Percentiles rank a stretch among this genome's conserved stretches.
Conservation (phyloP, 2,113 vertebrate species). For the Myotis lucifugus region DNA sequence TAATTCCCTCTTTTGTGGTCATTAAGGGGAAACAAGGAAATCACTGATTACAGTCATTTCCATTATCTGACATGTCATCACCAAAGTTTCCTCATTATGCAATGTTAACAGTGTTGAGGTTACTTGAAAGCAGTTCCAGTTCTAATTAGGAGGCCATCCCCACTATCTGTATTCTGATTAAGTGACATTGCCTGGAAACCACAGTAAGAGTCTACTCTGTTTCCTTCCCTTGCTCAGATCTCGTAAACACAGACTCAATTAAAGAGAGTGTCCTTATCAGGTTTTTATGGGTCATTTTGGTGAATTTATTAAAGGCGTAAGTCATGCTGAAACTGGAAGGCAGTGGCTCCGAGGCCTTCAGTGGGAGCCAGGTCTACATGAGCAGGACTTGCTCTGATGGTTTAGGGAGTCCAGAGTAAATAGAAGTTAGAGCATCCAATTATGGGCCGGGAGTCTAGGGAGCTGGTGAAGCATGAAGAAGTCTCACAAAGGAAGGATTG, state of each 20-base stretch:
- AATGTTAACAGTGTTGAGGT: conserved; percentile 62
- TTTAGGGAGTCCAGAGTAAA: neutral
- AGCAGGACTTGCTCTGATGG: neutral
- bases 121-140: conserved; percentile 69
- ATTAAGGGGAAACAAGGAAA: conserved; percentile 67
- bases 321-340: conserved; percentile 53
- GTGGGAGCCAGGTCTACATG: neutral
- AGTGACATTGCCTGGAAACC: conserved; percentile 75
- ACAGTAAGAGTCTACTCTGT: conserved; percentile 70
- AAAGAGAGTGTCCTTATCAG: conserved; percentile 72
- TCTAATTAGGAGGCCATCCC: conserved; percentile 73
- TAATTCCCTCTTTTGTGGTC: conserved; percentile 60
- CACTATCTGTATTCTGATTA: conserved; percentile 74
- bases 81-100: conserved; percentile 68
- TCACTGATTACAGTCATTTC: conserved; percentile 64
- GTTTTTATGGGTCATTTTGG: conserved; percentile 59
- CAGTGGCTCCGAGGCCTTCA: neutral
- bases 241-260: conserved; percentile 73
- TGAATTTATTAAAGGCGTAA: conserved; percentile 71
- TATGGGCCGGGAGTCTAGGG: neutral
- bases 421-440: neutral
- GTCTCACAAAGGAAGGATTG: neutral
- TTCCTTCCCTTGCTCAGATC: conserved; percentile 69
- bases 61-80: conserved; percentile 72
- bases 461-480: neutral